Evolutionary conservation across 2,888 invertebrate genomes (phyloP).

Genomic region (Dusona sp.): DNA sequence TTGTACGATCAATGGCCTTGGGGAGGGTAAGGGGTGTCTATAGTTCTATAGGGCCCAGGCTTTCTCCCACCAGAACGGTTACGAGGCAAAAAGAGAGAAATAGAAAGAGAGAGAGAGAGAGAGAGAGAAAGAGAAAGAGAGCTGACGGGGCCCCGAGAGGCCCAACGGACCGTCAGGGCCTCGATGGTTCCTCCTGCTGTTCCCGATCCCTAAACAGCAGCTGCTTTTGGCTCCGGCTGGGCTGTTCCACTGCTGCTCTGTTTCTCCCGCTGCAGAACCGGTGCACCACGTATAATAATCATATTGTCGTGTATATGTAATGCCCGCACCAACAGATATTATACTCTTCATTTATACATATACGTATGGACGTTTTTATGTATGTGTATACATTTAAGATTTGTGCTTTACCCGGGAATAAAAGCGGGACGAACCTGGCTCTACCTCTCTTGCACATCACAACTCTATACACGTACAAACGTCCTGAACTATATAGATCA

Average conservation of each 20-base stretch:
- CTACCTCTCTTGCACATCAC: neutral
- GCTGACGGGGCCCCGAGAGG: slow-evolving; percentile 49
- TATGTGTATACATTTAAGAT: slow-evolving; percentile 9
- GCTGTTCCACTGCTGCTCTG: slow-evolving; percentile 55
- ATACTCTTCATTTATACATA: slow-evolving; percentile 5
- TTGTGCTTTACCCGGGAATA: slow-evolving; percentile 58
- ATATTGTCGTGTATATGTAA: slow-evolving; percentile 75
- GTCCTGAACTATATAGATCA: slow-evolving; percentile 13
- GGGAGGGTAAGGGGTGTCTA: slow-evolving; percentile 66
- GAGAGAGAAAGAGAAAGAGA: slow-evolving; percentile 15
- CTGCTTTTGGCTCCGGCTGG: slow-evolving; percentile 65
- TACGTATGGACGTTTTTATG: slow-evolving; percentile 11
- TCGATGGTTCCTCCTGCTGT: slow-evolving; percentile 67
- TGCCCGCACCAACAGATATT: slow-evolving; percentile 43
- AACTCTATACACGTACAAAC: slow-evolving; percentile 1
- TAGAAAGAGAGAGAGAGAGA: slow-evolving; percentile 11
- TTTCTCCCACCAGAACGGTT: slow-evolving; percentile 49
- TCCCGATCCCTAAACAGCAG: slow-evolving; percentile 71
- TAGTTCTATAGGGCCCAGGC: slow-evolving; percentile 41
- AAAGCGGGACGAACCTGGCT: slow-evolving; percentile 55
- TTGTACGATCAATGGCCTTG: slow-evolving; percentile 66
- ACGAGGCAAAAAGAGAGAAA: slow-evolving; percentile 1
- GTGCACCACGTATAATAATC: slow-evolving; percentile 79
- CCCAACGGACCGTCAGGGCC: slow-evolving; percentile 66
- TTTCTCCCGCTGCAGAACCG: slow-evolving; percentile 69